A percentile compares a stretch with the other conserved stretches of the same genome.
Evolutionary conservation across 2,113 vertebrate species (phyloP).

Genomic region (Reinhardtius hippoglossoides): DNA sequence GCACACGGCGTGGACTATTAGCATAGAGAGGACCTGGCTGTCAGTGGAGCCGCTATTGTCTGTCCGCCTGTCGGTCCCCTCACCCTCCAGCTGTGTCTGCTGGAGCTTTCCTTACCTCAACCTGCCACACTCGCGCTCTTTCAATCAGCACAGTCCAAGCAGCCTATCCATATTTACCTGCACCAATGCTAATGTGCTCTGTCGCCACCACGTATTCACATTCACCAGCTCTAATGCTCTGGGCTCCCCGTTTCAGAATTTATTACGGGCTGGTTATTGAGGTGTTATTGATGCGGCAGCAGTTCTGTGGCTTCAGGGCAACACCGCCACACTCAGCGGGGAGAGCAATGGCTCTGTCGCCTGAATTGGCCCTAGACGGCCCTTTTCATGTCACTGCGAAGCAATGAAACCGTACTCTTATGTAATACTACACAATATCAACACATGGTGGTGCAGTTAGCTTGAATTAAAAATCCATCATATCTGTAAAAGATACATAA

Average conservation of each 20-base stretch:
- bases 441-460: not conserved
- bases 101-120: conserved; percentile 32
- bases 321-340: conserved; percentile 7
- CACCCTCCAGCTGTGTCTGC: conserved; percentile 45
- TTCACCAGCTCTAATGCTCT: conserved; percentile 38
- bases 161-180: conserved; percentile 51
- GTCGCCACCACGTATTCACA: conserved; percentile 42
- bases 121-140: conserved; percentile 43
- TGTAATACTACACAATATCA: not conserved
- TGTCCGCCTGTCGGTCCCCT: conserved; percentile 41
- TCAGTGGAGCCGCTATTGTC: conserved; percentile 62
- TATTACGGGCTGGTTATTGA: conserved; percentile 60
- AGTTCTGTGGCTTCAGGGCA: conserved; percentile 44
- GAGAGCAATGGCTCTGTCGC: conserved; percentile 30
- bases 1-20: conserved; percentile 26
- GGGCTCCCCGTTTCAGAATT: conserved; percentile 46
- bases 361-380: conserved; percentile 20
- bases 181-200: conserved; percentile 33
- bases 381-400: conserved; percentile 32
- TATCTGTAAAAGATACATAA: too few relatives aligned
- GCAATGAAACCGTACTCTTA: not conserved
- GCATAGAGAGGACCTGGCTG: conserved; percentile 56
- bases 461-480: not conserved
- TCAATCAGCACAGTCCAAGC: conserved; percentile 48
- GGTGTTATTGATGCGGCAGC: conserved; percentile 67